A percentile compares a stretch with the other conserved stretches of the same genome.
Conservation (phyloP, 2,113 vertebrate species). For the Platichthys flesus region DNA sequence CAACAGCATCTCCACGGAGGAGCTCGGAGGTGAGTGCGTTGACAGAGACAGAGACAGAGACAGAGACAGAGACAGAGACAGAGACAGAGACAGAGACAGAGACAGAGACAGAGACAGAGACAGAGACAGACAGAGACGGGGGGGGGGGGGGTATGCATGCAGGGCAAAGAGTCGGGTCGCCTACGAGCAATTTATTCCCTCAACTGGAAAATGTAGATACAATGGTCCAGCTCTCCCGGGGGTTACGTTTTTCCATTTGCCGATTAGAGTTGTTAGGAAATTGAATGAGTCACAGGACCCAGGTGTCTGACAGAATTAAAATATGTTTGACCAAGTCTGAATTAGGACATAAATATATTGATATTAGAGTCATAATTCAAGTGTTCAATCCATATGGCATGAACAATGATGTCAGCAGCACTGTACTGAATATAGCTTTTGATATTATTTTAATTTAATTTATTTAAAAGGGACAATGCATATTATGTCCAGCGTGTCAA, state of each 20-base stretch:
- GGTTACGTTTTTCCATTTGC: slow-evolving; percentile 60
- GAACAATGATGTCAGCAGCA: not conserved
- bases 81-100: not conserved
- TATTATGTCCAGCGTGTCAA: too few relatives aligned
- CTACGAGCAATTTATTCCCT: slow-evolving; percentile 53
- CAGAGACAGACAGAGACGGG: too few relatives aligned
- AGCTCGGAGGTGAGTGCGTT: slow-evolving; percentile 91
- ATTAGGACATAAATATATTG: slow-evolving; percentile 7
- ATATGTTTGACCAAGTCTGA: slow-evolving; percentile 3
- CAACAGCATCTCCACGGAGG: slow-evolving; percentile 96
- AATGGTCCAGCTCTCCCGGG: slow-evolving; percentile 37
- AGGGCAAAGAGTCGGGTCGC: slow-evolving; percentile 43
- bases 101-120: not conserved
- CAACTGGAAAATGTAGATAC: slow-evolving; percentile 57
- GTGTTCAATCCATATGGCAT: slow-evolving; percentile 18
- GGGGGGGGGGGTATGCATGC: not conserved
- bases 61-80: too few relatives aligned
- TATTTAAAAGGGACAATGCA: too few relatives aligned
- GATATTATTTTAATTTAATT: not conserved
- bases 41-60: not conserved
- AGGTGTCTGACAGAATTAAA: slow-evolving; percentile 25
- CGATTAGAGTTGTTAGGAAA: slow-evolving; percentile 50
- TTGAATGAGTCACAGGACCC: slow-evolving; percentile 45
- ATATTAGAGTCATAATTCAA: slow-evolving; percentile 12
- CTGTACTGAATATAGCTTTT: not conserved